Base-by-base conservation (phyloP, 1,140 invertebrate genomes). In the Diorhabda carinulata region DNA sequence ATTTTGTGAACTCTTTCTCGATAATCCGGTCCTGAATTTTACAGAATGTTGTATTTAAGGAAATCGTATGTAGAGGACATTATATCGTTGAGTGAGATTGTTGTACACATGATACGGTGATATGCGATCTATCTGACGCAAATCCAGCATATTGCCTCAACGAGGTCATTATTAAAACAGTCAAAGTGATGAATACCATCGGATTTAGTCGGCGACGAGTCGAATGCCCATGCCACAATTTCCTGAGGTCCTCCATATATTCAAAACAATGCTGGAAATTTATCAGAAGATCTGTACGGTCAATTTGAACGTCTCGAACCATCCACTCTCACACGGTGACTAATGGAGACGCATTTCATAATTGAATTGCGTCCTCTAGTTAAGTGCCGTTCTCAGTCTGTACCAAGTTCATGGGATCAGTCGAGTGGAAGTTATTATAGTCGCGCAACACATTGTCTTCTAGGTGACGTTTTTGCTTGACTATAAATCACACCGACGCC, bases 311-410 rank as follows among this genome's bases (percentile, higher is more conserved):
- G 72, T 75, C 70, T 69, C 43, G 66, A 73, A 72, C 74, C 73
- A 73, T 75, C 72, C 72, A 70, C 66, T 70, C 69, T 63, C 64
- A 67, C 47, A 67, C 68, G 65, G 64, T 72, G 70, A 75, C 66
- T 75, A 75, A 75, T 75, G 72, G 72, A 71, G 67, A 68, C 70
- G 68, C 74, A 74, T 75, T 75, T 75, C 72, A 75, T 75, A 75
- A 75, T 75, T 75, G 72, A 75, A 75, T 75, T 74, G 70, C 72
- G 70, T 65, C 64, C 72, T 70, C 66, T 73, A 73, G 71, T 72
- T 72, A 74, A 74, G 69, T 74, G 72, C 64, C 66, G 64, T 68
- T 58, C 72, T 69, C 68, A 59, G 65, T 68, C 43, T 65, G 47
- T 25, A 57, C 61, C 7, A 9, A 62, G 61, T 62, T 65, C 64